Conservation (phyloP, 1,140 invertebrate species). For the Colletes gigas region DNA sequence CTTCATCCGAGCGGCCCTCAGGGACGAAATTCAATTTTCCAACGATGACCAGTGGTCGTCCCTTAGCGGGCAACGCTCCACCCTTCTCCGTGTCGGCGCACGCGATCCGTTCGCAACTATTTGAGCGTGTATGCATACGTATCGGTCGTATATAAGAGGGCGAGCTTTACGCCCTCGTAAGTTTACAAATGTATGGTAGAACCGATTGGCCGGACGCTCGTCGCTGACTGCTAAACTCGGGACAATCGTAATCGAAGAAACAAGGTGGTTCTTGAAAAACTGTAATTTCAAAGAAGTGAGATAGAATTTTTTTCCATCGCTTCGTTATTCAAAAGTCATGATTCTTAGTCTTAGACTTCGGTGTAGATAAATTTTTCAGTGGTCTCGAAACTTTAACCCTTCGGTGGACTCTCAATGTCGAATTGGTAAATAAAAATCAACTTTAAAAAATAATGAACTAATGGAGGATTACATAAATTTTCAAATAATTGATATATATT, state of each 20-base stretch:
- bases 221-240: conserved; percentile 17
- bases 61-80: conserved; percentile 49
- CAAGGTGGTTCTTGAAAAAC: neutral
- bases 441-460: too few relatives aligned
- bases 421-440: too few relatives aligned
- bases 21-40: conserved; percentile 81
- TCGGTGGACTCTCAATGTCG: too few relatives aligned
- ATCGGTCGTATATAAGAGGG: conserved; percentile 51
- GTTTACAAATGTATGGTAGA: conserved; percentile 68
- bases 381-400: too few relatives aligned
- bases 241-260: neutral
- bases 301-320: too few relatives aligned
- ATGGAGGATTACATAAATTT: too few relatives aligned
- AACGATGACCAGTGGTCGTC: conserved; percentile 78
- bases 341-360: too few relatives aligned
- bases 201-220: conserved; percentile 55
- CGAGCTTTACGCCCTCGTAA: conserved; percentile 79
- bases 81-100: conserved; percentile 13
- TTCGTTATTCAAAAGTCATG: too few relatives aligned
- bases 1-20: conserved; percentile 74
- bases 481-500: too few relatives aligned
- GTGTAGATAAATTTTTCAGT: too few relatives aligned
- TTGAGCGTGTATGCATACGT: conserved; percentile 32
- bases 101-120: conserved; percentile 1
- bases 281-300: too few relatives aligned